phyloP scores from a whole-genome alignment of 2,797 vertebrate species.

The Phyllotis vaccarum region DNA sequence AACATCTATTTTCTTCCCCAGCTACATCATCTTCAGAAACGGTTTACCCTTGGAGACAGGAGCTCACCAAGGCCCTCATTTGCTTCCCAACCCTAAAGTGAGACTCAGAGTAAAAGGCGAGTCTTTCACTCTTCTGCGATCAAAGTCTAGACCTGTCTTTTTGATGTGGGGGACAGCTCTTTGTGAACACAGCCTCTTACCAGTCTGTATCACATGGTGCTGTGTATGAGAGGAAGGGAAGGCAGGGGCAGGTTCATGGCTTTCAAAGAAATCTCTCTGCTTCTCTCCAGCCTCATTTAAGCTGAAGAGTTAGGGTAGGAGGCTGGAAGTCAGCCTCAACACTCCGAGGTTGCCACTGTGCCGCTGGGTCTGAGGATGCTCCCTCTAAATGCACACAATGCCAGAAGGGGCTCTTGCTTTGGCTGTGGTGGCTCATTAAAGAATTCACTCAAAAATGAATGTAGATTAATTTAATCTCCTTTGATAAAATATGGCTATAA shows the following conservation, averaged over 20 bases:
- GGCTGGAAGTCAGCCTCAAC: no score
- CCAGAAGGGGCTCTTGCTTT: not conserved
- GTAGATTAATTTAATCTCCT: conserved; percentile 7
- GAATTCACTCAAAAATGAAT: conserved; percentile 23
- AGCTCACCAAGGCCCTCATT: not conserved
- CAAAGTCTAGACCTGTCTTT: not conserved
- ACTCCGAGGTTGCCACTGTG: not conserved
- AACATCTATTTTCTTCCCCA: not conserved
- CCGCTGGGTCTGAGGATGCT: fast-evolving
- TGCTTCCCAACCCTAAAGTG: not conserved
- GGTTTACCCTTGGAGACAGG: not conserved
- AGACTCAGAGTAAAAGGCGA: not conserved
- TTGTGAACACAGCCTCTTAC: not conserved
- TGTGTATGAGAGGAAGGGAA: not conserved
- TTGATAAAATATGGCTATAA: not conserved
- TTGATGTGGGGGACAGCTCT: conserved; percentile 14
- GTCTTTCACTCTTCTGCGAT: not conserved
- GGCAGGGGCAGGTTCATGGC: not conserved
- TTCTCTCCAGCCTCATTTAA: not conserved
- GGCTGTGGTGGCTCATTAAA: not conserved
- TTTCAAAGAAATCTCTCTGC: not conserved
- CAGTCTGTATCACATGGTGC: not conserved
- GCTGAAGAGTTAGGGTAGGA: not conserved
- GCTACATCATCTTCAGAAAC: not conserved
- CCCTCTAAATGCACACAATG: not conserved